Percentiles rank a stretch among this genome's conserved stretches.
phyloP scores from a whole-genome alignment of 1,140 invertebrate species.

The Nebria ingens region DNA sequence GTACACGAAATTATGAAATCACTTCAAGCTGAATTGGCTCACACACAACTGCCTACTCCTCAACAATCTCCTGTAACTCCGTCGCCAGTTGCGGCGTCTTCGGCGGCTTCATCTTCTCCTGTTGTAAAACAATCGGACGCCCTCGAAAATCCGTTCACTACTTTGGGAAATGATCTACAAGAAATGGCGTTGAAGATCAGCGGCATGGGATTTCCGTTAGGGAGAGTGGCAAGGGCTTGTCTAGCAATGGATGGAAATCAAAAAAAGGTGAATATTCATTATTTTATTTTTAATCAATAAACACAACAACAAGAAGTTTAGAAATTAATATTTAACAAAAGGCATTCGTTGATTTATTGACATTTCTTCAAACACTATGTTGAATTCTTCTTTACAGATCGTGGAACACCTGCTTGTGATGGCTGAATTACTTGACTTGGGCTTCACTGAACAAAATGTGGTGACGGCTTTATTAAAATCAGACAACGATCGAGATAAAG shows the following conservation, averaged over 20 bases:
- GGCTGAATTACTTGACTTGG: conserved; percentile 66
- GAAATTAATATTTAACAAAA: neutral
- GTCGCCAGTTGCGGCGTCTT: conserved; percentile 9
- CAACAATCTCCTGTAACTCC: conserved; percentile 31
- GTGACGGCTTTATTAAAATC: conserved; percentile 62
- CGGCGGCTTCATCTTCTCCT: conserved; percentile 11
- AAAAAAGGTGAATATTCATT: conserved; percentile 57
- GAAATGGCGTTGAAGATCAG: conserved; percentile 58
- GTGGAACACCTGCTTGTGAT: conserved; percentile 56
- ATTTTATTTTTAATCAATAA: conserved; percentile 31
- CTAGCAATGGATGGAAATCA: conserved; percentile 65
- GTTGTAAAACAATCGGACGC: conserved; percentile 3
- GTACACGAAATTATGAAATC: conserved; percentile 59
- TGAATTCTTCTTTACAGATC: conserved; percentile 41
- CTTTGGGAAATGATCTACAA: conserved; percentile 47
- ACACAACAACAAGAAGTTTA: too few relatives aligned
- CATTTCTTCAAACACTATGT: neutral
- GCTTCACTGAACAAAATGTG: conserved; percentile 67
- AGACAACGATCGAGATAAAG: conserved; percentile 76
- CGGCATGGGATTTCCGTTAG: conserved; percentile 74
- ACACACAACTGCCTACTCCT: conserved; percentile 34
- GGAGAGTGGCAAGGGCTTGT: conserved; percentile 65
- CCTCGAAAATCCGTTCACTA: conserved; percentile 39
- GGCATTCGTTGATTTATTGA: neutral
- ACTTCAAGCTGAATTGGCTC: conserved; percentile 50